Conservation (phyloP, 2,797 vertebrate genomes). For the Pygocentrus nattereri region DNA sequence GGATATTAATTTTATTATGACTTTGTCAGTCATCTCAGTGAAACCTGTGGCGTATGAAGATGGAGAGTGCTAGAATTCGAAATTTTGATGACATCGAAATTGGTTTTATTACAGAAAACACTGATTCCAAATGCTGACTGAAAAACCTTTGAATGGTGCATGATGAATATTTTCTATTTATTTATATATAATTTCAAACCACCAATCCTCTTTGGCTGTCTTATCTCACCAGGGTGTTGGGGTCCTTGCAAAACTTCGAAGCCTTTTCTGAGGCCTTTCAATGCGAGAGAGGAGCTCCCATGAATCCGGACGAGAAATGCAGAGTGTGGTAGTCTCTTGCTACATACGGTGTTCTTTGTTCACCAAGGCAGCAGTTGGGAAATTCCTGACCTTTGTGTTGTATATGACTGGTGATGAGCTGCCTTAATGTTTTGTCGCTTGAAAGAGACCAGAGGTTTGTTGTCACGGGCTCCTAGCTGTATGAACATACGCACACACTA, state of each 20-base stretch:
- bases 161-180: background rate
- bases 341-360: slow-evolving; percentile 47
- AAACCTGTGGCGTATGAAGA: too few species aligned
- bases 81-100: too few species aligned
- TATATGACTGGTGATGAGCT: slow-evolving; percentile 56
- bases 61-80: too few species aligned
- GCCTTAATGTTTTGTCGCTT: slow-evolving; percentile 46
- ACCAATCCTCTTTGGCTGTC: background rate
- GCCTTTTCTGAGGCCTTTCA: slow-evolving; percentile 92
- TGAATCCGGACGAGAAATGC: slow-evolving; percentile 90
- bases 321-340: slow-evolving; percentile 86
- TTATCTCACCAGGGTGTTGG: slow-evolving; percentile 85
- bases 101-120: too few species aligned
- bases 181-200: too few species aligned
- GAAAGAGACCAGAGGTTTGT: slow-evolving; percentile 28
- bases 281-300: slow-evolving; percentile 84
- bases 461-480: slow-evolving; percentile 21
- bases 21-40: too few species aligned
- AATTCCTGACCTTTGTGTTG: slow-evolving; percentile 54
- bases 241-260: slow-evolving; percentile 94
- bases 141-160: too few species aligned
- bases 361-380: slow-evolving; percentile 55
- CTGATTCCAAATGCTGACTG: background rate
- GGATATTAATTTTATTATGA: too few species aligned
- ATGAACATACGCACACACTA: slow-evolving; percentile 9